These are phyloP conservation scores for Catharus ustulatus DNA, from an alignment of 2,797 vertebrate species.

Conservation along the genomic window DNA sequence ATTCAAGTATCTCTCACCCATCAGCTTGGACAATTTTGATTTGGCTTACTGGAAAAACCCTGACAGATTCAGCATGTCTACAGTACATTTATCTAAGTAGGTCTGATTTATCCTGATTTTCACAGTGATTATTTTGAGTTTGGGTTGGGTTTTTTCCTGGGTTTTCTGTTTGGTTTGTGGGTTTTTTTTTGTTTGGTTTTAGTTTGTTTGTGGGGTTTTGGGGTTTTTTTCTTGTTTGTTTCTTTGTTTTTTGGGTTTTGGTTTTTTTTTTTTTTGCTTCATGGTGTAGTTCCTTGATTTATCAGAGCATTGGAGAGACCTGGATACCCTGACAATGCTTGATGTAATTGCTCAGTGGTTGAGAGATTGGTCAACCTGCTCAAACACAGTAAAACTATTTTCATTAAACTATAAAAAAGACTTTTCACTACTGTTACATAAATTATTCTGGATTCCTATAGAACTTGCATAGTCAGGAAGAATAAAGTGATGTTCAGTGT, in stretches of 20 bases:
- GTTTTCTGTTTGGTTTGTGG: not conserved
- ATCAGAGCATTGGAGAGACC: not conserved
- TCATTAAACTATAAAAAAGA: not conserved
- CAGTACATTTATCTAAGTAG: not conserved
- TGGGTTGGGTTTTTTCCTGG: rapidly evolving
- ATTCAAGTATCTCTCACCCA: not conserved
- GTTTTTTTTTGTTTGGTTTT: not conserved
- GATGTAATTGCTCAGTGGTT: not conserved
- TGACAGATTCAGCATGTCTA: not conserved
- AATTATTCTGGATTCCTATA: not conserved
- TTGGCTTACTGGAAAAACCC: not conserved
- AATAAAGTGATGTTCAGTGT: not conserved
- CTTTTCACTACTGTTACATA: not conserved
- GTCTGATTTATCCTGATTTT: not conserved
- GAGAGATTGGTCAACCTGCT: not conserved
- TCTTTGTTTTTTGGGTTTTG: not conserved
- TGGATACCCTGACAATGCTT: not conserved
- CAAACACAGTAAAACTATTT: not conserved
- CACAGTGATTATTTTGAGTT: not conserved
- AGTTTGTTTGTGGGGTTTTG: not conserved
- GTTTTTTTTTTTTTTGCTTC: not conserved
- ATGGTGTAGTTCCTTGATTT: not conserved
- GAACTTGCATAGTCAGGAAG: not conserved
- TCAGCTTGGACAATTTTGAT: not conserved
- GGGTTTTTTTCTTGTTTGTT: not conserved